Evolutionary conservation across 2,797 vertebrate species (phyloP).

Genomic region (Novumbra hubbsi): DNA sequence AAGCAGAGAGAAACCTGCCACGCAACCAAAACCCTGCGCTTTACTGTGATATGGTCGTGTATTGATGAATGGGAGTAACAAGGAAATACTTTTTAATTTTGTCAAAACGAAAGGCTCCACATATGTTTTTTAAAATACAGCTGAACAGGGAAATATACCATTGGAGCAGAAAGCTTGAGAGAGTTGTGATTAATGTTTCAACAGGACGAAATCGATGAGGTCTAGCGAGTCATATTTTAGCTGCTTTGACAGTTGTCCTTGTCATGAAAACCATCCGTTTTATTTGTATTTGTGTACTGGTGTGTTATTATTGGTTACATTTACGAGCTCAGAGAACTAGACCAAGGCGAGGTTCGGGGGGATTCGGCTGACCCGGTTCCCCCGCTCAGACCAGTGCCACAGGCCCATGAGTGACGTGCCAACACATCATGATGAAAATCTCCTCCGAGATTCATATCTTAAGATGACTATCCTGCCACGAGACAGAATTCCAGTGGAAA

Average conservation of each 20-base stretch:
- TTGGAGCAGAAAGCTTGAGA: not conserved
- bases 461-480: too few relatives aligned
- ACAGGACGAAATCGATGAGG: not conserved
- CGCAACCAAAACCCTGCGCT: conserved; percentile 9
- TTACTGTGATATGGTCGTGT: conserved; percentile 36
- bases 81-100: conserved; percentile 11
- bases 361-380: not conserved
- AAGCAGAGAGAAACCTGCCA: conserved; percentile 19
- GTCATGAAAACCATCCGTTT: not conserved
- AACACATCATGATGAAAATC: not conserved
- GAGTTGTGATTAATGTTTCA: not conserved
- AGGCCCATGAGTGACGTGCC: not conserved
- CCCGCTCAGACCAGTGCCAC: not conserved
- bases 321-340: not conserved
- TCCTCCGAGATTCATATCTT: not conserved
- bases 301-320: not conserved
- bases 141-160: conserved; percentile 21
- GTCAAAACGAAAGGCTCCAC: not conserved
- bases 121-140: conserved; percentile 30
- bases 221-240: not conserved
- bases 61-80: conserved; percentile 27
- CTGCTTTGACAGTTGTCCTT: not conserved
- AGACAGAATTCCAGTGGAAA: not conserved
- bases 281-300: not conserved
- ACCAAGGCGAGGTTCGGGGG: not conserved